Conservation (phyloP, 2,888 invertebrate species). For the Elysia crispata region DNA sequence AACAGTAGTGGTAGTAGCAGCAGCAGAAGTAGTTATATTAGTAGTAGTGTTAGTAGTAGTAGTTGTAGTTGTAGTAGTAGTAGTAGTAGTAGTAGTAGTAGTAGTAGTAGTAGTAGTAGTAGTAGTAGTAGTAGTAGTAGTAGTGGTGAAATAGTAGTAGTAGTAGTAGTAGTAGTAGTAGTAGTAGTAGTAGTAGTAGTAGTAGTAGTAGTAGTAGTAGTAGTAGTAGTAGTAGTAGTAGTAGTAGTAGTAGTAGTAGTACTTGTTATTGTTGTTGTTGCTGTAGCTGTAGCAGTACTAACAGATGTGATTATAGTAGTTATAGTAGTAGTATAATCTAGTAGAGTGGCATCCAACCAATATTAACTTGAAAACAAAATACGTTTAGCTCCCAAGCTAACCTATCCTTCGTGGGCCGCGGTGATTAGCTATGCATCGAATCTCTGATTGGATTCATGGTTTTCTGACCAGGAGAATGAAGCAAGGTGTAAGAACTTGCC, state of each 20-base stretch:
- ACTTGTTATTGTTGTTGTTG: background rate
- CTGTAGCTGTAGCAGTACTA: background rate
- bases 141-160: slow-evolving; percentile 21
- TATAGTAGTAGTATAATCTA: background rate
- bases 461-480: no score
- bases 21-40: no score
- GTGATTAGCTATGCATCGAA: no score
- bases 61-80: slow-evolving; percentile 1
- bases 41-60: no score
- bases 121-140: slow-evolving; percentile 9
- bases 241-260: slow-evolving; percentile 31
- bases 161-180: slow-evolving; percentile 33
- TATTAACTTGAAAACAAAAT: no score
- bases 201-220: slow-evolving; percentile 33
- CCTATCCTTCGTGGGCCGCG: no score
- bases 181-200: slow-evolving; percentile 29
- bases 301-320: background rate
- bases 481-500: no score
- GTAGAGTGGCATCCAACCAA: no score
- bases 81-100: background rate
- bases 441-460: no score
- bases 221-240: slow-evolving; percentile 34
- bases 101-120: slow-evolving; percentile 4
- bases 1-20: no score
- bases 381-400: no score